These are phyloP conservation scores for Oryzias curvinotus DNA, from an alignment of 2,113 vertebrate species.

Conservation along the genomic window DNA sequence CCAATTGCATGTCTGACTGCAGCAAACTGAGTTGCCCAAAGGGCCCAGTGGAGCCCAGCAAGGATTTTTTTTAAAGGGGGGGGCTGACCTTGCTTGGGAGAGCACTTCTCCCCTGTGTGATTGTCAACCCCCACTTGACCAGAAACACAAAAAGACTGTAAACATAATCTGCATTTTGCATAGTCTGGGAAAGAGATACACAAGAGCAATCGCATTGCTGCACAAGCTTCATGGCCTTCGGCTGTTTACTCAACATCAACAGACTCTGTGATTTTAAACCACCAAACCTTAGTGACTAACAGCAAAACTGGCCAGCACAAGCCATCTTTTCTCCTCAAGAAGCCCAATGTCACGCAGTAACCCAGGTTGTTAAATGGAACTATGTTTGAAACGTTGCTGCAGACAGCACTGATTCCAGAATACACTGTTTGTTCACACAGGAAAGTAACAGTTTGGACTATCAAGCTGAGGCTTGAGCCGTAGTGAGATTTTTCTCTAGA, in stretches of 20 bases:
- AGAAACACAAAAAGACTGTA: conserved; percentile 56
- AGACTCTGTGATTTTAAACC: conserved; percentile 64
- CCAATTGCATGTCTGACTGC: conserved; percentile 55
- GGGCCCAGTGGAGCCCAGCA: conserved; percentile 44
- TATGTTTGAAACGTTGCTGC: conserved; percentile 19
- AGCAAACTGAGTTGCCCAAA: conserved; percentile 65
- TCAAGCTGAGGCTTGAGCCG: conserved; percentile 2
- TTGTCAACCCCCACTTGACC: conserved; percentile 62
- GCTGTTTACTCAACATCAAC: conserved; percentile 69
- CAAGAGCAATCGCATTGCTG: conserved; percentile 53
- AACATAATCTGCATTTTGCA: conserved; percentile 73
- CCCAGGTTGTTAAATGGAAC: conserved; percentile 15
- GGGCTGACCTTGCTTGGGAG: conserved; percentile 59
- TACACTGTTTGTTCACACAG: conserved; percentile 2
- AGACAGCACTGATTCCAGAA: conserved; percentile 14
- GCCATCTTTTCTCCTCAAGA: conserved; percentile 17
- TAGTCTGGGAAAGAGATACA: conserved; percentile 53
- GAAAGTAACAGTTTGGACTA: conserved; percentile 8
- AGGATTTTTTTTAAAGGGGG: conserved; percentile 52
- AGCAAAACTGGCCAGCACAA: conserved; percentile 17
- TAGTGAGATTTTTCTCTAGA: conserved; percentile 8
- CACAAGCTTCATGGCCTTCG: conserved; percentile 57
- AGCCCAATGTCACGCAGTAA: conserved; percentile 8
- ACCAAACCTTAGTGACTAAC: conserved; percentile 49
- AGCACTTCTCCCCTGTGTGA: conserved; percentile 44